A percentile compares a stretch with the other conserved stretches of the same genome.
Evolutionary conservation across 2,797 vertebrate species (phyloP).

Genomic region (Enteromius thamalakanensis): DNA sequence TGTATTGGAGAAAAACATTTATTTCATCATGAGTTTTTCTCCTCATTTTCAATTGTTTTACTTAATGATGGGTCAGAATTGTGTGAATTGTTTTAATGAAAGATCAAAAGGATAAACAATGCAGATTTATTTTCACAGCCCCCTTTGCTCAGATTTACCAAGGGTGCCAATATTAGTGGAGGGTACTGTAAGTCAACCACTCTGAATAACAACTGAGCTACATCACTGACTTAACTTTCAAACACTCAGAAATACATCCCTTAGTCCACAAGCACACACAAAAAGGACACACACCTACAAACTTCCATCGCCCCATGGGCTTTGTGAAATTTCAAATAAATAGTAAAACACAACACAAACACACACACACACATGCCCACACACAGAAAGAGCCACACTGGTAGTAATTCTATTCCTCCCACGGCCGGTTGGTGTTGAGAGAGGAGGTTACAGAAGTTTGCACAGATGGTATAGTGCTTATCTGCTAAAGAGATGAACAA

Average conservation of each 20-base stretch:
- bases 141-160: too few species aligned
- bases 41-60: too few species aligned
- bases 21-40: too few species aligned
- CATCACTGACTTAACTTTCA: conserved; percentile 14
- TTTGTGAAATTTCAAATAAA: conserved; percentile 44
- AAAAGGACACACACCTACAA: conserved; percentile 11
- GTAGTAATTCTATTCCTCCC: conserved; percentile 44
- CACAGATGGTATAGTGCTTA: conserved; percentile 44
- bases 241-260: conserved; percentile 12
- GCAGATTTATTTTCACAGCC: too few species aligned
- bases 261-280: conserved; percentile 16
- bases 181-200: background rate
- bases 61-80: too few species aligned
- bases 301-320: conserved; percentile 27
- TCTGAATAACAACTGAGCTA: background rate
- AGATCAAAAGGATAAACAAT: too few species aligned
- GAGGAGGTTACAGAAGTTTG: conserved; percentile 49
- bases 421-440: conserved; percentile 26
- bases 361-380: conserved; percentile 21
- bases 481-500: conserved; percentile 60
- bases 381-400: conserved; percentile 7
- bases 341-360: conserved; percentile 28
- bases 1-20: too few species aligned
- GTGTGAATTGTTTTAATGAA: too few species aligned
- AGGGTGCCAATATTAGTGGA: too few species aligned